These are phyloP conservation scores for Microcebus tavaratra DNA, from an alignment of 2,113 vertebrate genomes.

Conservation along the genomic window DNA sequence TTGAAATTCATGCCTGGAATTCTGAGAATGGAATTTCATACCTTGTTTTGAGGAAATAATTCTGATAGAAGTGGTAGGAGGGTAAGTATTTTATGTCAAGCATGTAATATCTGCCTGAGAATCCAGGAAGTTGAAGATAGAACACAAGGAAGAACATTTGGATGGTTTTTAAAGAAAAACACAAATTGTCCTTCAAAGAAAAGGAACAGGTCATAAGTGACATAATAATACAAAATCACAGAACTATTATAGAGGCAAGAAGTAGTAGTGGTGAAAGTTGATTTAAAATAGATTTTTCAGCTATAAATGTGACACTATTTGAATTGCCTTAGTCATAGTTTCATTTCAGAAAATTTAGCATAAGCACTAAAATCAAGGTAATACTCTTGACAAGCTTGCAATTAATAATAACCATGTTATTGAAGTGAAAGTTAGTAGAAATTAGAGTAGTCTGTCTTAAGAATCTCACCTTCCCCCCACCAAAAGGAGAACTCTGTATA, in stretches of 20 bases:
- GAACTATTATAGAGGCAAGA: background rate
- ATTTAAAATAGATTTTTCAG: background rate
- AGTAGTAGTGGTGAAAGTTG: background rate
- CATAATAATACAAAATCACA: background rate
- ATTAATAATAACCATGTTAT: background rate
- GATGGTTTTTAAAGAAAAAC: background rate
- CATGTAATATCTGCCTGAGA: background rate
- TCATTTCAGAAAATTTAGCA: background rate
- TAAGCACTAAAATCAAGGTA: background rate
- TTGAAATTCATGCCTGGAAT: background rate
- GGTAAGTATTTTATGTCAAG: background rate
- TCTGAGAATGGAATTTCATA: background rate
- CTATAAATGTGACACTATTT: background rate
- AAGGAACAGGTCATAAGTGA: constrained; percentile 10
- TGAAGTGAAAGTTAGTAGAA: background rate
- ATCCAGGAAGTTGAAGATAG: background rate
- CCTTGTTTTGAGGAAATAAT: background rate
- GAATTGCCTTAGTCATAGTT: background rate
- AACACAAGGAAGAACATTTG: background rate
- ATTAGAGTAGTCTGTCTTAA: background rate
- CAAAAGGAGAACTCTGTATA: background rate
- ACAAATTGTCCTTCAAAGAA: background rate
- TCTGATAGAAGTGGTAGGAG: background rate
- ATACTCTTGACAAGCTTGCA: background rate
- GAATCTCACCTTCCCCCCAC: background rate